A percentile compares a stretch with the other conserved stretches of the same genome.
Conservation (phyloP, 2,888 invertebrate genomes). For the Ormyrus nitidulus region DNA sequence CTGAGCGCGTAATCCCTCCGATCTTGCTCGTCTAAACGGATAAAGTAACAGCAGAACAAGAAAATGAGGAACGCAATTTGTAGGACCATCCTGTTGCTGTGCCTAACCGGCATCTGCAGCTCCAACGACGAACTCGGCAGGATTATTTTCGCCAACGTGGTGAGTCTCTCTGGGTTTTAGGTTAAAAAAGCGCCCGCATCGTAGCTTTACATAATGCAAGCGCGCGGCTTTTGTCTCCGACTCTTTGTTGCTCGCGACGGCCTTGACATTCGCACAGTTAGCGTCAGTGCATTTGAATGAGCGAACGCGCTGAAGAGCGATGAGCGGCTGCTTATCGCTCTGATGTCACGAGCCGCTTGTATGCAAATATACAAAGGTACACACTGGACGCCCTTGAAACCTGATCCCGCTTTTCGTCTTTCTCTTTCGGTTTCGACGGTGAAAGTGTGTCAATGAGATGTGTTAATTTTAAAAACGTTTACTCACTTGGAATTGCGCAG, state of each 20-base stretch:
- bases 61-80: too few species aligned
- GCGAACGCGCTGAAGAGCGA: neutral
- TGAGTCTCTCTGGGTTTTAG: conserved; percentile 60
- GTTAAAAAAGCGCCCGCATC: too few species aligned
- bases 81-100: conserved; percentile 5
- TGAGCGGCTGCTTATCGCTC: neutral
- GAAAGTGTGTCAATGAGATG: conserved; percentile 20
- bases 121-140: conserved; percentile 62
- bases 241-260: too few species aligned
- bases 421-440: conserved; percentile 26
- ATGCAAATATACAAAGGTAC: too few species aligned
- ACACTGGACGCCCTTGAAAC: conserved; percentile 12
- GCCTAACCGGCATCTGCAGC: conserved; percentile 7
- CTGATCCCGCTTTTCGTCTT: neutral
- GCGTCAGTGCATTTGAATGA: neutral
- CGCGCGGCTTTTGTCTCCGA: too few species aligned
- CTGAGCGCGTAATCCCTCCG: too few species aligned
- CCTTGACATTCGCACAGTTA: too few species aligned
- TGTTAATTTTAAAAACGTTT: neutral
- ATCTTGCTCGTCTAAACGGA: too few species aligned
- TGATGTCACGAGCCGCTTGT: neutral
- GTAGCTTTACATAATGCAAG: too few species aligned
- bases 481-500: too few species aligned
- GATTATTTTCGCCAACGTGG: conserved; percentile 70
- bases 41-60: too few species aligned